Conservation (phyloP, 2,113 vertebrate genomes). For the Microtus montanus region DNA sequence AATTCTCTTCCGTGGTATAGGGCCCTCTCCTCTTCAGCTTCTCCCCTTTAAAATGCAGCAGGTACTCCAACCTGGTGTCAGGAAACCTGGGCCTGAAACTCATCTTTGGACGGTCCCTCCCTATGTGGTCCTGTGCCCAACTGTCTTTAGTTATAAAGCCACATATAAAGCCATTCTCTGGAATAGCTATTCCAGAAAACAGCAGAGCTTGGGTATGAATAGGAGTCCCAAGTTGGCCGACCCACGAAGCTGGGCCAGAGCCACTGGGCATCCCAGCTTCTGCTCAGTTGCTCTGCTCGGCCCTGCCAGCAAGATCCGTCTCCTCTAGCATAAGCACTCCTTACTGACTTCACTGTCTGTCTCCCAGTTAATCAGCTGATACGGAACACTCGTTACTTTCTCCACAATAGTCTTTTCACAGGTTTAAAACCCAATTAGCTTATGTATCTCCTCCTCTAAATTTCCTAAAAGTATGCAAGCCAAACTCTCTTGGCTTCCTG, state of each 20-base stretch:
- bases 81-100: background rate
- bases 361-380: background rate
- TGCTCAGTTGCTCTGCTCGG: background rate
- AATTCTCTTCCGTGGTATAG: background rate
- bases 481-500: background rate
- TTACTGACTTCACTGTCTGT: background rate
- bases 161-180: background rate
- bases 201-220: background rate
- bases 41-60: background rate
- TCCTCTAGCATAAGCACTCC: background rate
- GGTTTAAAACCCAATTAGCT: conserved; percentile 20
- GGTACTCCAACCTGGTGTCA: background rate
- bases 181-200: background rate
- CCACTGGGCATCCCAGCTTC: background rate
- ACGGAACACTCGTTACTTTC: background rate
- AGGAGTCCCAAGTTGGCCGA: background rate
- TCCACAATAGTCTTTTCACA: background rate
- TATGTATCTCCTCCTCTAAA: background rate
- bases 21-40: background rate
- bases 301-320: background rate
- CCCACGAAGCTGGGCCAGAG: background rate
- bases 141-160: background rate
- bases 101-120: background rate
- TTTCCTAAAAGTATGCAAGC: background rate
- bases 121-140: background rate